A percentile compares a stretch with the other conserved stretches of the same genome.
Evolutionary conservation across 2,888 invertebrate species (phyloP).

Genomic region (Melanophora roralis): DNA sequence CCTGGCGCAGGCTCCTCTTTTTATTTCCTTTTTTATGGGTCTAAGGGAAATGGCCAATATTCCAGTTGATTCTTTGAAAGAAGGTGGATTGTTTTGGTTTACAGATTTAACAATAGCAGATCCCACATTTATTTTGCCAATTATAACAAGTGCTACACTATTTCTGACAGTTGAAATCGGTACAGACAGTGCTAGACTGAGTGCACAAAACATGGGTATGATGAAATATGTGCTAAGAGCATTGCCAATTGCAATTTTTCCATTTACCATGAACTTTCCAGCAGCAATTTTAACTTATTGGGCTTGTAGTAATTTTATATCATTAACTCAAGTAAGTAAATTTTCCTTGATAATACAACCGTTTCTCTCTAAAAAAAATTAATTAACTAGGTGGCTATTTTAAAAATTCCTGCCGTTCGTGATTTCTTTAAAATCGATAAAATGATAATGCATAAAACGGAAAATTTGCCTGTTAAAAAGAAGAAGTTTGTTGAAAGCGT

Average conservation of each 20-base stretch:
- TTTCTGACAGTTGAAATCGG: conserved; percentile 90
- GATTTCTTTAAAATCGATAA: conserved; percentile 86
- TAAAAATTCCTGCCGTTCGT: conserved; percentile 86
- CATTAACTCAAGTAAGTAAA: conserved; percentile 82
- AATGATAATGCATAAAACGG: conserved; percentile 79
- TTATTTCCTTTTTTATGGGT: conserved; percentile 94
- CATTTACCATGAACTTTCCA: conserved; percentile 92
- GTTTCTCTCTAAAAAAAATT: not conserved
- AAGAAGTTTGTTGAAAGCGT: conserved; percentile 88
- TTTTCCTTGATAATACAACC: not conserved
- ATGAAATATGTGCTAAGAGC: conserved; percentile 87
- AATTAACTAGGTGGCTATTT: conserved; percentile 79
- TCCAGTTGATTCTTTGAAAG: conserved; percentile 92
- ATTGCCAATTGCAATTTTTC: conserved; percentile 87
- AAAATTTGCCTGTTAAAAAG: conserved; percentile 82
- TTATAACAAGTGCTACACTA: conserved; percentile 90
- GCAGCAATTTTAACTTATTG: conserved; percentile 93
- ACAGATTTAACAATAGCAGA: conserved; percentile 93
- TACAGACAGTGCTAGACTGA: conserved; percentile 84
- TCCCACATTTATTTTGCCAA: conserved; percentile 90
- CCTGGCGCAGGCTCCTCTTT: conserved; percentile 90
- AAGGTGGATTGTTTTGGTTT: conserved; percentile 96
- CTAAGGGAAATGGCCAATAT: conserved; percentile 91
- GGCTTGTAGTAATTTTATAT: conserved; percentile 91
- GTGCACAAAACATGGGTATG: conserved; percentile 82